Conservation (phyloP, 2,113 vertebrate genomes). For the Poeciliopsis prolifica region DNA sequence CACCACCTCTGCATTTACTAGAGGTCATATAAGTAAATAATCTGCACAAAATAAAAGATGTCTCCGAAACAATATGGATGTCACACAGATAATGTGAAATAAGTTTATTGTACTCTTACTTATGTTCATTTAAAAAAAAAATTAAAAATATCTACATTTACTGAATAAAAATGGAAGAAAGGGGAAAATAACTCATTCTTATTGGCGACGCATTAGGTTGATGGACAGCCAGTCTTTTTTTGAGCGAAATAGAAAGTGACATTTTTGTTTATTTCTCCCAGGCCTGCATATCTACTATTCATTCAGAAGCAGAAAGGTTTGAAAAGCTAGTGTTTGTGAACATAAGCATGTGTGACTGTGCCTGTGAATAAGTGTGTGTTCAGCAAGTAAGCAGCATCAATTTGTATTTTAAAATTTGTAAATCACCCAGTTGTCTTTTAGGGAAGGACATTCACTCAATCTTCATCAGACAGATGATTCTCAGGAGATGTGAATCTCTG, state of each 20-base stretch:
- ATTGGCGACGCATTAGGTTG: conserved; percentile 58
- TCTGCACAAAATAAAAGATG: neutral
- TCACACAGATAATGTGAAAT: neutral
- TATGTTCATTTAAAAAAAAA: no score
- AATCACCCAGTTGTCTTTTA: conserved; percentile 74
- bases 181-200: conserved; percentile 29
- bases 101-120: neutral
- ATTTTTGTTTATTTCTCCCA: conserved; percentile 76
- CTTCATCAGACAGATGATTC: conserved; percentile 71
- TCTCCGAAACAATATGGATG: neutral
- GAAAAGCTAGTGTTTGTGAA: conserved; percentile 31
- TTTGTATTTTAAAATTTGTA: conserved; percentile 73
- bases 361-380: conserved; percentile 27
- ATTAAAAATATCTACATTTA: neutral
- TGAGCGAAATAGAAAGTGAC: conserved; percentile 78
- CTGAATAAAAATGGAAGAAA: neutral
- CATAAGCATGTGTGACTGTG: conserved; percentile 24
- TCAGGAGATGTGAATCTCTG: conserved; percentile 50
- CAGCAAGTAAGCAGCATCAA: conserved; percentile 58
- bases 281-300: conserved; percentile 57
- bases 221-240: conserved; percentile 65
- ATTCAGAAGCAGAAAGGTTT: conserved; percentile 35
- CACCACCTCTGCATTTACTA: no score
- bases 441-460: conserved; percentile 73
- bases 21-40: neutral